phyloP scores from a whole-genome alignment of 2,797 vertebrate genomes.

The Microtus obscurus region DNA sequence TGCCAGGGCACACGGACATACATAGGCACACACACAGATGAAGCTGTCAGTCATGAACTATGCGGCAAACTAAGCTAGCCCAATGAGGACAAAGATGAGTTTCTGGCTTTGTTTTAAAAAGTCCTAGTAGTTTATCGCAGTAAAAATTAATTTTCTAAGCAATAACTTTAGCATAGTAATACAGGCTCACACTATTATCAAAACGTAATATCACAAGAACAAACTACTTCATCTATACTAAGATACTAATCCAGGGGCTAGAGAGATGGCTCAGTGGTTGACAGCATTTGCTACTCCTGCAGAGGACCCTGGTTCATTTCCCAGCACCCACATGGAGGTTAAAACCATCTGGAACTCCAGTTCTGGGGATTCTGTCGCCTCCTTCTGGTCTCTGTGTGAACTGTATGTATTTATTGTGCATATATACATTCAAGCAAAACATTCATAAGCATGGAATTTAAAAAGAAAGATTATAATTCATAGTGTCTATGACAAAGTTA shows the following conservation, averaged over 20 bases:
- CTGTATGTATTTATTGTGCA: not conserved
- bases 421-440: not conserved
- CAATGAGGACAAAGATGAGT: not conserved
- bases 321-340: not conserved
- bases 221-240: too few relatives aligned
- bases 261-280: not conserved
- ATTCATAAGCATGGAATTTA: not conserved
- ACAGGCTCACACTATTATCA: not conserved
- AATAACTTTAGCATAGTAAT: not conserved
- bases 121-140: not conserved
- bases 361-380: not conserved
- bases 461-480: not conserved
- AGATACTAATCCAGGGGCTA: not conserved
- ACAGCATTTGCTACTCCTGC: not conserved
- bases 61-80: not conserved
- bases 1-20: not conserved
- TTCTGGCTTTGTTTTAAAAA: not conserved
- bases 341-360: not conserved
- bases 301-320: not conserved
- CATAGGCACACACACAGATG: not conserved
- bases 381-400: not conserved
- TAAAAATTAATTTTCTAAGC: not conserved
- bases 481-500: not conserved
- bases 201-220: not conserved
- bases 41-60: not conserved